Evolutionary conservation across 2,888 invertebrate genomes (phyloP).

Genomic region (Mactromeris polynyma): DNA sequence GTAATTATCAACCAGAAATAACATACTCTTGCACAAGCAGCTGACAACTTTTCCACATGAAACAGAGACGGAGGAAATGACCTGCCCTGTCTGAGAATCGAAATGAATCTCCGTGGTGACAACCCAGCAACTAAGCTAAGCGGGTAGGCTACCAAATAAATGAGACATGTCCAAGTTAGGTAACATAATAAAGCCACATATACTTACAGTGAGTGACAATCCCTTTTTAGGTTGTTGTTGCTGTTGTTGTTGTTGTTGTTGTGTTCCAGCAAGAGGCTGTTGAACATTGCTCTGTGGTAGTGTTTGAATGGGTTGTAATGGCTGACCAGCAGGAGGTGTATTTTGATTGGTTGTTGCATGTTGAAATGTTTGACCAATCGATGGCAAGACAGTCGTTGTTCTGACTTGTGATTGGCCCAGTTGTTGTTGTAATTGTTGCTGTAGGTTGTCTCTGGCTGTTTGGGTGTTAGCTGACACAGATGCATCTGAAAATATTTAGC

Average conservation of each 20-base stretch:
- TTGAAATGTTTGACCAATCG: conserved; percentile 53
- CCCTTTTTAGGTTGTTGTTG: conserved; percentile 83
- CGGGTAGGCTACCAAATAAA: too few relatives aligned
- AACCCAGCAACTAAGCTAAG: too few relatives aligned
- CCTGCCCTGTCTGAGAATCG: too few relatives aligned
- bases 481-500: conserved; percentile 35
- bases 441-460: conserved; percentile 84
- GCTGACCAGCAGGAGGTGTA: conserved; percentile 61
- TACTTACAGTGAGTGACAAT: conserved; percentile 86
- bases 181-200: too few relatives aligned
- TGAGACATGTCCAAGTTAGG: too few relatives aligned
- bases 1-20: too few relatives aligned
- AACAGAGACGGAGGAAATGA: too few relatives aligned
- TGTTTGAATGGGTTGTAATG: conserved; percentile 59
- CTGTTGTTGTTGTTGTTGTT: conserved; percentile 65
- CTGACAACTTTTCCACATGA: too few relatives aligned
- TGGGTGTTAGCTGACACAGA: conserved; percentile 70
- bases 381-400: conserved; percentile 66
- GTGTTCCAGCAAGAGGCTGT: conserved; percentile 18
- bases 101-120: too few relatives aligned
- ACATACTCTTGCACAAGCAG: too few relatives aligned
- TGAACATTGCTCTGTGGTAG: conserved; percentile 56
- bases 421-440: conserved; percentile 84
- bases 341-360: conserved; percentile 66
- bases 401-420: conserved; percentile 80